These are phyloP conservation scores for Morelia viridis DNA, from an alignment of 2,797 vertebrate species.

Conservation along the genomic window DNA sequence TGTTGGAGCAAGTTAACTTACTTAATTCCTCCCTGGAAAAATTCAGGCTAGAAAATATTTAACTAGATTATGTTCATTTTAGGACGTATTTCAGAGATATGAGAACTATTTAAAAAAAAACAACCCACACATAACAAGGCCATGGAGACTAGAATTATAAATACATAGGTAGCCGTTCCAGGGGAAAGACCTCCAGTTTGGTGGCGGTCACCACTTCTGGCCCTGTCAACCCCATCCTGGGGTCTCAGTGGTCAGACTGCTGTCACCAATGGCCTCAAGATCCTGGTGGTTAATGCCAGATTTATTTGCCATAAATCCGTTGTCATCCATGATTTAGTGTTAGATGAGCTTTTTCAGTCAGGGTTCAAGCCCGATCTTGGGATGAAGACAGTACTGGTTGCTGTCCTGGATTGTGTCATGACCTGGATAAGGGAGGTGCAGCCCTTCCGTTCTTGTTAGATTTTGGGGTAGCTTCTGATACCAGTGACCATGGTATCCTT, in stretches of 20 bases:
- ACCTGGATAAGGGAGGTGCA: not conserved
- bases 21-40: not conserved
- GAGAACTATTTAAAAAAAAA: not conserved
- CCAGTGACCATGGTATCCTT: not conserved
- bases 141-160: not conserved
- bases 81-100: not conserved
- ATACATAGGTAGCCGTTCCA: not conserved
- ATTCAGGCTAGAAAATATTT: not conserved
- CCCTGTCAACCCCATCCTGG: not conserved
- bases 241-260: not conserved
- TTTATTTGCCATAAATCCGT: not conserved
- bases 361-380: not conserved
- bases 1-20: not conserved
- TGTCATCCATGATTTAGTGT: not conserved
- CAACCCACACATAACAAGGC: not conserved
- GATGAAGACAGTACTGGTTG: not conserved
- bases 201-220: not conserved
- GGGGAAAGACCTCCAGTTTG: not conserved
- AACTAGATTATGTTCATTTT: not conserved
- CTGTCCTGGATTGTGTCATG: not conserved
- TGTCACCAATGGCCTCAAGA: not conserved
- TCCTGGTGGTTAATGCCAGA: not conserved
- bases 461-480: not conserved
- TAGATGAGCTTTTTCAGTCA: not conserved
- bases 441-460: not conserved